These are phyloP conservation scores for Sphaeramia orbicularis DNA, from an alignment of 2,797 vertebrate genomes.

Conservation along the genomic window DNA sequence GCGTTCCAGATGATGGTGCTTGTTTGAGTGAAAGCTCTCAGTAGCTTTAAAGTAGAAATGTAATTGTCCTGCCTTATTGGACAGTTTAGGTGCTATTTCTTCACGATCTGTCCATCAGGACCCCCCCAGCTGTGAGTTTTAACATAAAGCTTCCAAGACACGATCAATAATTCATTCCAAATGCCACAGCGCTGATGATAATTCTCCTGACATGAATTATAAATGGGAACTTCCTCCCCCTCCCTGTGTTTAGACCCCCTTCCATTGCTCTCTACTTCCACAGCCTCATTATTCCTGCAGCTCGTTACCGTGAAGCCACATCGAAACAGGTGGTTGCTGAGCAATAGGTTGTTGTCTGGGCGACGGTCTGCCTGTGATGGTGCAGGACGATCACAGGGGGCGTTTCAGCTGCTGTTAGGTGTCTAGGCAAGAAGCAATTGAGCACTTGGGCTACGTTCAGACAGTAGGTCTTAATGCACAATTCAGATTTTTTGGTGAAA, in stretches of 20 bases:
- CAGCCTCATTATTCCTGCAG: constrained; percentile 76
- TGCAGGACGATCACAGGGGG: constrained; percentile 4
- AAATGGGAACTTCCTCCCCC: constrained; percentile 77
- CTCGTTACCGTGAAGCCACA: constrained; percentile 65
- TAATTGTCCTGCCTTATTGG: constrained; percentile 24
- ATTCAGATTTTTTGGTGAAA: no score
- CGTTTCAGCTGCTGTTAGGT: background rate
- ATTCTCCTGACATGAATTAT: constrained; percentile 87
- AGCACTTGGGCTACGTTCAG: no score
- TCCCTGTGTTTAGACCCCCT: constrained; percentile 74
- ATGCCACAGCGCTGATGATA: constrained; percentile 85
- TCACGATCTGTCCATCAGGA: constrained; percentile 72
- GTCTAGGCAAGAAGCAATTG: no score
- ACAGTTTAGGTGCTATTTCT: constrained; percentile 40
- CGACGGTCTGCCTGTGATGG: constrained; percentile 2
- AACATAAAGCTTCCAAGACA: constrained; percentile 80
- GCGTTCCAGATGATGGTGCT: no score
- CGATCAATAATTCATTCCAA: constrained; percentile 88
- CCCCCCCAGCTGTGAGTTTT: constrained; percentile 72
- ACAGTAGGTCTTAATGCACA: no score
- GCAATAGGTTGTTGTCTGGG: constrained; percentile 54
- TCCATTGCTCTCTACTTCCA: constrained; percentile 36
- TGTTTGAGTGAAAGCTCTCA: no score
- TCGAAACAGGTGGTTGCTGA: constrained; percentile 83
- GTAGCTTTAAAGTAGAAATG: no score